These are phyloP conservation scores for Neoniphon sammara DNA, from an alignment of 2,797 vertebrate species.

Conservation along the genomic window DNA sequence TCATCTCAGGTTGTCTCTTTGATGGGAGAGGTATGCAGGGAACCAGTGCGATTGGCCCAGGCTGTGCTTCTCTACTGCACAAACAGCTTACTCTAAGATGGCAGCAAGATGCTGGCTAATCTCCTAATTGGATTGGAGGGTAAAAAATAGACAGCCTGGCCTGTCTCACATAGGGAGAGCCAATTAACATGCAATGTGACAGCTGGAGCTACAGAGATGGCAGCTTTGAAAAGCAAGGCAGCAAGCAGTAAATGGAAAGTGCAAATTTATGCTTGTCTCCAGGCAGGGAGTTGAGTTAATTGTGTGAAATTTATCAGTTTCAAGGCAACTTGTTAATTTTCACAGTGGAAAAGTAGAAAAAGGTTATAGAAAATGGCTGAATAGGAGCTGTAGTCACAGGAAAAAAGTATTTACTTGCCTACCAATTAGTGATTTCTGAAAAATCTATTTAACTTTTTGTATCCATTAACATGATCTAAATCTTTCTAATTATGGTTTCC, in stretches of 20 bases:
- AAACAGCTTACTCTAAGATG: constrained; percentile 83
- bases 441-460: too few relatives aligned
- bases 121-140: constrained; percentile 85
- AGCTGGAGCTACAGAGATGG: constrained; percentile 82
- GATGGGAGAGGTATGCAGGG: constrained; percentile 38
- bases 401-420: not conserved
- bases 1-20: constrained; percentile 43
- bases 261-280: constrained; percentile 80
- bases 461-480: too few relatives aligned
- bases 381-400: constrained; percentile 43
- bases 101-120: constrained; percentile 83
- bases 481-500: too few relatives aligned
- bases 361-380: constrained; percentile 47
- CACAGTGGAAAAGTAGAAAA: constrained; percentile 65
- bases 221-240: constrained; percentile 71
- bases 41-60: constrained; percentile 52
- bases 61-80: constrained; percentile 44
- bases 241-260: constrained; percentile 63
- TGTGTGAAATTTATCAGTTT: constrained; percentile 83
- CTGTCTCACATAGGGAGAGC: constrained; percentile 77
- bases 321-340: constrained; percentile 80
- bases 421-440: not conserved
- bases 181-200: constrained; percentile 85
- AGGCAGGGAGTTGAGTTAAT: constrained; percentile 74
- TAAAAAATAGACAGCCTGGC: constrained; percentile 84